Conservation (phyloP, 2,797 vertebrate genomes). For the Squalus acanthias region DNA sequence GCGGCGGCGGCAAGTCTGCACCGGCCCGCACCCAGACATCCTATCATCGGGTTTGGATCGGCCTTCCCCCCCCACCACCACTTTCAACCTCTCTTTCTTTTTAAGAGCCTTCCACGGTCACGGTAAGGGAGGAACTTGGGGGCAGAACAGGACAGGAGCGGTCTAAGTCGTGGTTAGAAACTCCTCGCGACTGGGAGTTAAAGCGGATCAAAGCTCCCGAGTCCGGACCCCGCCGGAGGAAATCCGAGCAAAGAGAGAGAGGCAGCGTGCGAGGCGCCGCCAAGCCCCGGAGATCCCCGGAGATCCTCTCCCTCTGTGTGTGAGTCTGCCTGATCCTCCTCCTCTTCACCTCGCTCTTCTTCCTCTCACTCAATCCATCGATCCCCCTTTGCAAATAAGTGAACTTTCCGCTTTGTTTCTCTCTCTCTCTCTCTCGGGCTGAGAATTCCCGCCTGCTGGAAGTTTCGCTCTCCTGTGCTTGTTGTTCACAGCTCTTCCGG, state of each 20-base stretch:
- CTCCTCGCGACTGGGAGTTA: not conserved
- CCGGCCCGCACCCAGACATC: not conserved
- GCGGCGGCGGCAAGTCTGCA: not conserved
- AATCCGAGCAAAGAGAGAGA: too few relatives aligned
- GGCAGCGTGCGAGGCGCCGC: not conserved
- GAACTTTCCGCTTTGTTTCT: not conserved
- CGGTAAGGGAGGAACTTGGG: not conserved
- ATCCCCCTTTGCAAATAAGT: not conserved
- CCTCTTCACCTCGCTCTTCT: not conserved
- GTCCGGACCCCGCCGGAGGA: not conserved
- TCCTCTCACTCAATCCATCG: not conserved
- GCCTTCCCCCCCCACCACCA: not conserved
- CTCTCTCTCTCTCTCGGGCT: not conserved
- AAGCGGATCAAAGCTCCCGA: not conserved
- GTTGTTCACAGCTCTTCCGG: not conserved
- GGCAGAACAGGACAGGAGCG: too few relatives aligned
- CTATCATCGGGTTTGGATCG: not conserved
- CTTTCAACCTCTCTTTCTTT: not conserved
- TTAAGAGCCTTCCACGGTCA: not conserved
- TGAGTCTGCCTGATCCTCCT: not conserved
- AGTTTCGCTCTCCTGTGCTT: not conserved
- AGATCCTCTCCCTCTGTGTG: not conserved
- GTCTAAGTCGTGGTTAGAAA: not conserved
- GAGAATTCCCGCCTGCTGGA: not conserved
- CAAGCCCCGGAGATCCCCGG: not conserved